Evolutionary conservation across 2,797 vertebrate species (phyloP).

Genomic region (Enteromius paludinosus): DNA sequence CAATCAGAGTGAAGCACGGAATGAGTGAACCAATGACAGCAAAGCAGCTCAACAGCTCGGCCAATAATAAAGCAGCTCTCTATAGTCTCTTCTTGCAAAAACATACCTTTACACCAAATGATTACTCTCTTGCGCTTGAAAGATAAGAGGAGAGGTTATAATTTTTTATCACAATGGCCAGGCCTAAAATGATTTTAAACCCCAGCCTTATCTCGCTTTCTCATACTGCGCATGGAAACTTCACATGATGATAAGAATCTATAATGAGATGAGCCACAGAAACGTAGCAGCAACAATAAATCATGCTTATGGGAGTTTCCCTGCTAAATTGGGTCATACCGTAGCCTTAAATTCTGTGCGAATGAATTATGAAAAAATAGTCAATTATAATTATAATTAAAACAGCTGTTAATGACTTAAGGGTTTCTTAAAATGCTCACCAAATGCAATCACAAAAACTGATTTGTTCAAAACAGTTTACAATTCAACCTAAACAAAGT

Average conservation of each 20-base stretch:
- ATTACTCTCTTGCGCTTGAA: not conserved
- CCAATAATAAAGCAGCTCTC: slow-evolving; percentile 12
- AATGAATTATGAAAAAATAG: not conserved
- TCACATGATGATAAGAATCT: slow-evolving; percentile 43
- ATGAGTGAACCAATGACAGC: not conserved
- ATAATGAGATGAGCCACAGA: slow-evolving; percentile 28
- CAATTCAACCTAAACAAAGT: not conserved
- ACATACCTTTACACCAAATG: slow-evolving; percentile 13
- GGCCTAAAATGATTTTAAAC: slow-evolving; percentile 50
- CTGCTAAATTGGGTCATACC: not conserved
- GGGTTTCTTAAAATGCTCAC: not conserved
- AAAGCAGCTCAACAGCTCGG: not conserved
- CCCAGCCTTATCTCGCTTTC: slow-evolving; percentile 34
- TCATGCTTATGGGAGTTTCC: slow-evolving; percentile 19
- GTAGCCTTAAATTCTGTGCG: not conserved
- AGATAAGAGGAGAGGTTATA: slow-evolving; percentile 27
- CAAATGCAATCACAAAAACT: not conserved
- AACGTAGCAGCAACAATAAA: slow-evolving; percentile 2
- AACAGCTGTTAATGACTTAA: not conserved
- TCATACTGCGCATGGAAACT: slow-evolving; percentile 5
- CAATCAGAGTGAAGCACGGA: not conserved
- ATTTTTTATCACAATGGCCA: slow-evolving; percentile 26
- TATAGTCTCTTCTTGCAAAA: not conserved
- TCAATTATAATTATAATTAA: not conserved
- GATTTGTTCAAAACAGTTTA: not conserved